Percentiles rank a stretch among this genome's conserved stretches.
Evolutionary conservation across 2,888 invertebrate genomes (phyloP).

Genomic region (Thyatira batis): DNA sequence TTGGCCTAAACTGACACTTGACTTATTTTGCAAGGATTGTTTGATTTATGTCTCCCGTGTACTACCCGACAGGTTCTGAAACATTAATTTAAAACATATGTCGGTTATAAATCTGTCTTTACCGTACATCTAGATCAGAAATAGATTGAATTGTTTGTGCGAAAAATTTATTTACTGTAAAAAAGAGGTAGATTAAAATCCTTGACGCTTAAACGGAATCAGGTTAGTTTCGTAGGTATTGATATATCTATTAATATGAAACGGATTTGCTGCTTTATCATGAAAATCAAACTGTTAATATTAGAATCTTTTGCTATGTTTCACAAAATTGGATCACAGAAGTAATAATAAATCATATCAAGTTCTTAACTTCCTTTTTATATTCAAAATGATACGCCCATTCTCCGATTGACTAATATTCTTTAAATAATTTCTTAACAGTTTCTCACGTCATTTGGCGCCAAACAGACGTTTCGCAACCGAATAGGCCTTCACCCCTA

Average conservation of each 20-base stretch:
- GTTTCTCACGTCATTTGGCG: conserved; percentile 5
- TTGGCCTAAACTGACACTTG: conserved; percentile 18
- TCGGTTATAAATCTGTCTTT: not conserved
- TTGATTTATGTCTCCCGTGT: not conserved
- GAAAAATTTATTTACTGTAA: not conserved
- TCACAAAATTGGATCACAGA: too few relatives aligned
- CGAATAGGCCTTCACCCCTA: conserved; percentile 11
- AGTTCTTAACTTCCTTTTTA: too few relatives aligned
- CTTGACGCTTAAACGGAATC: too few relatives aligned
- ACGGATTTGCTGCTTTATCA: too few relatives aligned
- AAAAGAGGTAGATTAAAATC: not conserved
- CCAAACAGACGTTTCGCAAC: conserved; percentile 11
- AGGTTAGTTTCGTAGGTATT: too few relatives aligned
- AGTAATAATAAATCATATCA: too few relatives aligned
- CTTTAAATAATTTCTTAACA: not conserved
- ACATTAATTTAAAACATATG: not conserved
- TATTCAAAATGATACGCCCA: too few relatives aligned
- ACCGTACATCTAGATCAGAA: not conserved
- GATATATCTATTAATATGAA: too few relatives aligned
- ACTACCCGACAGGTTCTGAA: not conserved
- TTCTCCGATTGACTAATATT: not conserved
- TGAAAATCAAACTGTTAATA: too few relatives aligned
- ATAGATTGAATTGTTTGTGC: not conserved
- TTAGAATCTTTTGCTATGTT: too few relatives aligned
- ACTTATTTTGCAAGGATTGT: conserved; percentile 7